Base-by-base conservation (phyloP, 2,113 vertebrate species). In the Sturnira hondurensis region DNA sequence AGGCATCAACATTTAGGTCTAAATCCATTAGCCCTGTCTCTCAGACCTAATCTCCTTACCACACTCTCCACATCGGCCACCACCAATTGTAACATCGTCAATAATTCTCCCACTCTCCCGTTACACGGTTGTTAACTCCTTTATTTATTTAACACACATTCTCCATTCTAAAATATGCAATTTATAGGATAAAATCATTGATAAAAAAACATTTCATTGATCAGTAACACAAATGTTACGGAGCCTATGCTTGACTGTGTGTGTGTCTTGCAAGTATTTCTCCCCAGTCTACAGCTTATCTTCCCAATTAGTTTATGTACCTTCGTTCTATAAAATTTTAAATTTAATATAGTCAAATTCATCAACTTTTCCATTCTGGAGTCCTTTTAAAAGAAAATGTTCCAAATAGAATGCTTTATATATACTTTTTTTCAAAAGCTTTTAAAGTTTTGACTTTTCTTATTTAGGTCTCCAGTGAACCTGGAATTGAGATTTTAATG, bases 401-500 rank as follows among this genome's bases (percentile, higher is more conserved):
- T 89, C 36, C 56, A 56, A 63, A 45, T 1, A 78, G 17, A 77
- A 71, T 31, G 0, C 31, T 88, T n/a, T n/a, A n/a, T n/a, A 45
- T 28, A 38, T 88, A 5, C 81, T 61, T 63, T 63, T 31, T 82
- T 47, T 45, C 50, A 50, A 74, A 91, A 54, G 16, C 22, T 93
- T 93, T 82, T 31, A 50, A 65, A 76, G 36, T 70, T 65, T 70
- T 56, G 45, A 31, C 68, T 84, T 92, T 96, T 91, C 50, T 56
- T 12, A 85, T 31, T 76, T 91, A 65, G 43, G 24, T 54, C 22
- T 94, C 38, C 67, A 67, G 31, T 54, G 71, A 85, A 20, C 56
- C 52, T 94, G 45, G 24, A 96, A 70, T n/a, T 95, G 31, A 92
- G 16, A 87, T 95, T 74, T 88, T 68, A 84, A 50, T 70, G 36